phyloP scores from a whole-genome alignment of 1,140 invertebrate species.

The Saccostrea cuccullata region DNA sequence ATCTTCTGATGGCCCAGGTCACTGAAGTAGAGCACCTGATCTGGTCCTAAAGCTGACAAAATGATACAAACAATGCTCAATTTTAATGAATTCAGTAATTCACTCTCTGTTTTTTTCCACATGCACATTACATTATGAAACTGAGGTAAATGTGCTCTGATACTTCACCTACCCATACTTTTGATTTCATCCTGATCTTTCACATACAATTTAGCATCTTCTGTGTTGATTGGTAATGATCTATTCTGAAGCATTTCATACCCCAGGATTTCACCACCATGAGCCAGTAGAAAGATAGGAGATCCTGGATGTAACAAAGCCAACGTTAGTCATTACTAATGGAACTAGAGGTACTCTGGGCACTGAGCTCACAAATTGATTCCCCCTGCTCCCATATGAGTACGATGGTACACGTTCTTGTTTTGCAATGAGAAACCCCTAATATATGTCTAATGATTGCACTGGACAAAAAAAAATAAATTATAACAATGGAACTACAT shows the following conservation, averaged over 20 bases:
- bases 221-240: not conserved
- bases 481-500: no score
- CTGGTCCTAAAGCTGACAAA: not conserved
- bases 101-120: no score
- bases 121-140: no score
- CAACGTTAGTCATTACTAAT: no score
- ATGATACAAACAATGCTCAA: not conserved
- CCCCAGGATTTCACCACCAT: slow-evolving; percentile 14
- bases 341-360: no score
- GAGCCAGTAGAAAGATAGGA: not conserved
- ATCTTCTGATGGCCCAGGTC: not conserved
- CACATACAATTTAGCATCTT: not conserved
- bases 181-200: not conserved
- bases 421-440: no score
- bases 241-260: slow-evolving; percentile 22
- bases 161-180: slow-evolving; percentile 1
- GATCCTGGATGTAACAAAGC: not conserved
- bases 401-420: no score
- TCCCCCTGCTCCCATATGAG: no score
- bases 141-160: not conserved
- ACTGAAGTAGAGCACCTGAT: slow-evolving; percentile 10
- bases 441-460: no score
- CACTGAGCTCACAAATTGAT: no score
- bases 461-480: no score
- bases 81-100: not conserved